These are phyloP conservation scores for Sphyrna mokarran DNA, from an alignment of 2,113 vertebrate species.

Conservation along the genomic window DNA sequence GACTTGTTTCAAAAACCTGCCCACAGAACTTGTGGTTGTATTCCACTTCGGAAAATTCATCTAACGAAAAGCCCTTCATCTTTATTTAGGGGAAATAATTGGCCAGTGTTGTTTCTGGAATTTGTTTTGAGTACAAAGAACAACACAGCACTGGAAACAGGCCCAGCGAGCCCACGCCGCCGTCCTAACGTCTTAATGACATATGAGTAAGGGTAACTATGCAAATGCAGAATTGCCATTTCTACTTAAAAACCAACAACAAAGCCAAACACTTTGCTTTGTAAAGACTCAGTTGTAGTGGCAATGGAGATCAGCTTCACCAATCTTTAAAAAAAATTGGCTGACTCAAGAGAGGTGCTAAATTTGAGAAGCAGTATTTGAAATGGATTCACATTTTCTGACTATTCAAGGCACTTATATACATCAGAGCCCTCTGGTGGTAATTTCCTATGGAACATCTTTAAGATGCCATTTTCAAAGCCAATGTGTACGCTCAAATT, in stretches of 20 bases:
- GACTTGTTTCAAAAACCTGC: not conserved
- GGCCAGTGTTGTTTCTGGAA: not conserved
- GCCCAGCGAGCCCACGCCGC: no score
- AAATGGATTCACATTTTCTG: not conserved
- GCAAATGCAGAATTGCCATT: not conserved
- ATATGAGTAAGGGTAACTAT: not conserved
- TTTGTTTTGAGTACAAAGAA: no score
- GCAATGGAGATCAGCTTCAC: not conserved
- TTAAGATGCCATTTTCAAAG: not conserved
- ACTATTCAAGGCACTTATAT: not conserved
- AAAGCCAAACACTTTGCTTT: not conserved
- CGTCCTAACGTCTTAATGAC: no score
- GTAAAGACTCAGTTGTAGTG: not conserved
- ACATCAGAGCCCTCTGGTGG: slow-evolving; percentile 6
- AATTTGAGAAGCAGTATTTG: not conserved
- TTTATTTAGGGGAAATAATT: not conserved
- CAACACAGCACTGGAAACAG: no score
- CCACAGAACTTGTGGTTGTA: not conserved
- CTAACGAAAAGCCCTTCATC: not conserved
- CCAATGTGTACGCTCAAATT: no score
- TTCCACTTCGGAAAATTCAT: not conserved
- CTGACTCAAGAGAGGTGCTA: not conserved
- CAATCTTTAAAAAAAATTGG: not conserved
- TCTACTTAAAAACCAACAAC: not conserved
- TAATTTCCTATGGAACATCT: not conserved